Evolutionary conservation across 2,113 vertebrate species (phyloP).

Genomic region (Chaetops frenatus): DNA sequence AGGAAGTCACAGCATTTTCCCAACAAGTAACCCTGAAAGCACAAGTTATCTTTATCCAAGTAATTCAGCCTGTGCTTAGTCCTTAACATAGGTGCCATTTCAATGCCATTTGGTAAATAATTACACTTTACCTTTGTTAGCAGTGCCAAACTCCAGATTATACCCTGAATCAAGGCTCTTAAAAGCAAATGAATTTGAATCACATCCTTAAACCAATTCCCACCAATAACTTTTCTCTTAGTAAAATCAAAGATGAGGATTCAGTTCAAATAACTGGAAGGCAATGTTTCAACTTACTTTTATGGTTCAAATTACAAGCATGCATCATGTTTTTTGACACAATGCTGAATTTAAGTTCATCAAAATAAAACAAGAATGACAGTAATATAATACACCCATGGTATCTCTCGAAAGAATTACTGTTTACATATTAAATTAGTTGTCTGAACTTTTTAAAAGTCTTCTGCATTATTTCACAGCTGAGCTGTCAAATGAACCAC

Average conservation of each 20-base stretch:
- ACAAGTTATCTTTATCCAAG: neutral
- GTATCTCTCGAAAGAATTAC: neutral
- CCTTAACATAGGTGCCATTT: neutral
- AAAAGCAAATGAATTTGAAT: neutral
- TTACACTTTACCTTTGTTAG: neutral
- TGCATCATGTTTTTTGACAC: neutral
- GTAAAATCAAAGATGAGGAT: neutral
- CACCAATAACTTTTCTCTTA: neutral
- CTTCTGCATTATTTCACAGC: neutral
- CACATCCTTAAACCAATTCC: neutral
- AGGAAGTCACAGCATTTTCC: neutral
- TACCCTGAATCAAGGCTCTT: neutral
- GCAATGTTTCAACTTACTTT: neutral
- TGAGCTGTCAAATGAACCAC: neutral
- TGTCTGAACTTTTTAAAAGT: neutral
- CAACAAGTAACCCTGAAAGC: neutral
- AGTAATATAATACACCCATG: neutral
- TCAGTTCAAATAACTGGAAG: neutral
- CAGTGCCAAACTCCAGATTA: neutral
- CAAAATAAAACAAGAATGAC: constrained; percentile 2
- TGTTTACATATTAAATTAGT: neutral
- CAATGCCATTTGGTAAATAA: neutral
- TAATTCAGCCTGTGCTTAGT: neutral
- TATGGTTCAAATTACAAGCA: constrained; percentile 27
- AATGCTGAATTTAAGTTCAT: constrained; percentile 9